Base-by-base conservation (phyloP, 2,797 vertebrate species). In the Ispidina lecontei region DNA sequence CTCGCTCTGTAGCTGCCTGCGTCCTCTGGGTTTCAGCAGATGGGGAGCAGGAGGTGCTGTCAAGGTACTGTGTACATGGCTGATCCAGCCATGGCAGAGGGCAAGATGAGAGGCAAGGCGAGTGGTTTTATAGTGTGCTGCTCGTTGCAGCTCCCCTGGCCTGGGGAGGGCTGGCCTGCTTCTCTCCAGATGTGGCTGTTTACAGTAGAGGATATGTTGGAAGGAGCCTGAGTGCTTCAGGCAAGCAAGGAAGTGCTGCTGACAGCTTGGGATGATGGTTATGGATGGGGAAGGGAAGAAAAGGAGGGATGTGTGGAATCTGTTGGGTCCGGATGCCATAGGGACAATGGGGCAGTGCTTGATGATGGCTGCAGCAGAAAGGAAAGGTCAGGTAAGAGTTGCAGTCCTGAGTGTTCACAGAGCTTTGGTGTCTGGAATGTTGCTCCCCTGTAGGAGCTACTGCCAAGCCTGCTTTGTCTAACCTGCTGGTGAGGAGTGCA, bases 21-120 rank as follows among this genome's bases (percentile, higher is more conserved):
- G 1, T 82, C 41, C 77, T 41, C 7, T 7, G 65, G 28, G 51
- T 76, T 69, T 35, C 63, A 16, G 55, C 1, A 5, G 47, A 37
- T 55, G 71, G 74, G 43, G 56, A 91, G 26, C 70, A 44, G 89
- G 63, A 72, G 55, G 25, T 79, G 47, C 65, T 33, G 82, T 63
- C 37, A 3, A 82, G 60, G 43, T 52, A 12, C 1, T 0, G 5
- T 25, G 46, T 7, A 63, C 35, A 51, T 72, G 64, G 29, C 55
- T 70, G 78, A 5, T n/a, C 39, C 44, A 13, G 59, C 28, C 43
- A 26, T 2, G 3, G 71, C 78, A 73, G 68, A 31, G 39, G 43
- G 55, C 69, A 68, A 77, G 62, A 35, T 5, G 4, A 56, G 88
- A 63, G 54, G 71, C 71, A 23, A 4, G 86, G 64, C 7, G 11